Evolutionary conservation across 2,888 invertebrate genomes (phyloP).

Genomic region (Temnothorax ravouxi): DNA sequence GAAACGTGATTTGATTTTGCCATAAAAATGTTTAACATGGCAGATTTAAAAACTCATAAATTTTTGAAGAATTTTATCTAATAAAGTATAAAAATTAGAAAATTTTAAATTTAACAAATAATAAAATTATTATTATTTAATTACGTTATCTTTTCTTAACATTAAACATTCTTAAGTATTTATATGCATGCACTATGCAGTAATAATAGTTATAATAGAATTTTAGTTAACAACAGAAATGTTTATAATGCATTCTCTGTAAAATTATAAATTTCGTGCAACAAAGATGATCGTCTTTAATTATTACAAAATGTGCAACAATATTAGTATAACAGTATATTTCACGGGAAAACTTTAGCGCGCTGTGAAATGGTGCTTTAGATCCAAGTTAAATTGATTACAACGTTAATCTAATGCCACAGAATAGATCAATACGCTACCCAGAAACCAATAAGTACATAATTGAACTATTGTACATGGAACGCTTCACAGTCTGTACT

Average conservation of each 20-base stretch:
- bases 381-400: constrained; percentile 45
- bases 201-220: neutral
- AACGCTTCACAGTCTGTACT: neutral
- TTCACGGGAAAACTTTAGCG: constrained; percentile 25
- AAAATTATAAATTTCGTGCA: neutral
- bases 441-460: constrained; percentile 25
- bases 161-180: neutral
- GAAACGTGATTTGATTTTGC: neutral
- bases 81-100: neutral
- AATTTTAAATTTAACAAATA: neutral
- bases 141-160: neutral
- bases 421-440: constrained; percentile 26
- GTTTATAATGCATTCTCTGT: neutral
- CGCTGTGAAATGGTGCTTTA: constrained; percentile 3
- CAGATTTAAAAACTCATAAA: neutral
- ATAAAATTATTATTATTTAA: neutral
- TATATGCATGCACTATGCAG: neutral
- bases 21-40: constrained; percentile 1
- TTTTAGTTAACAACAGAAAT: neutral
- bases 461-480: constrained; percentile 12
- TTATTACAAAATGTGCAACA: constrained; percentile 5
- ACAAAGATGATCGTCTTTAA: constrained; percentile 16
- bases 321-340: neutral
- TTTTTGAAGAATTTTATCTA: neutral
- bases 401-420: constrained; percentile 30